Base-by-base conservation (phyloP, 2,888 invertebrate species). In the Polymixis flavicincta region DNA sequence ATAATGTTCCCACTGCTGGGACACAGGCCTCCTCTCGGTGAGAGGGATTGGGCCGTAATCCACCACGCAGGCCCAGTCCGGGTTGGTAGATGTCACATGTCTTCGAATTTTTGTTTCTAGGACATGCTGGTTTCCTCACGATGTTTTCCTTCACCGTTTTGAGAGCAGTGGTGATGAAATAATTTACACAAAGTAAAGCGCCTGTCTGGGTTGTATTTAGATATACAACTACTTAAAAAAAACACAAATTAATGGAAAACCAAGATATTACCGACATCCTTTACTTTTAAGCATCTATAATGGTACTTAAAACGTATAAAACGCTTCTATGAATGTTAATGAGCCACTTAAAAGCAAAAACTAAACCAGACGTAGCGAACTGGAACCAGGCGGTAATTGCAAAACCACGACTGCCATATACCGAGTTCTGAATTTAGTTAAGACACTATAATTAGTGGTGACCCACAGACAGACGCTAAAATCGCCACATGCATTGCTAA, bases 401-500 rank as follows among this genome's bases (percentile, higher is more conserved):
- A 67, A 84, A 86, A 85, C 76, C 74, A 74, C 78, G 83, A 82
- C 83, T 64, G 67, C 67, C 37, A 37, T 37, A 37, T 63, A 71
- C 68, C 59, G 52, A 57, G 84, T 76, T 74, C 75, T 81, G 82
- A 74, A 71, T 88, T 85, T 77, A 85, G 84, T 89, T 88, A 84
- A 88, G 83, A 89, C 87, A 87, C 84, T 85, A 76, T 87, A 90
- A 93, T 93, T 93, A 93, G 93, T 89, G 85, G 93, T 90, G 84
- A 85, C 83, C 83, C 83, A 83, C 42, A 85, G 80, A 77, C 82
- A 63, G 77, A 82, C 82, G 95, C 92, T 94, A 95, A 93, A 94
- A 93, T 92, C 89, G 88, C 89, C 93, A 92, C 90, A 83, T 88
- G 89, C 89, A 91, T 91, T 90, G 94, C 94, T 71, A 82, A 78